A percentile compares a stretch with the other conserved stretches of the same genome.
Evolutionary conservation across 2,888 invertebrate genomes (phyloP).

Genomic region (Troglohyphantes excavatus): DNA sequence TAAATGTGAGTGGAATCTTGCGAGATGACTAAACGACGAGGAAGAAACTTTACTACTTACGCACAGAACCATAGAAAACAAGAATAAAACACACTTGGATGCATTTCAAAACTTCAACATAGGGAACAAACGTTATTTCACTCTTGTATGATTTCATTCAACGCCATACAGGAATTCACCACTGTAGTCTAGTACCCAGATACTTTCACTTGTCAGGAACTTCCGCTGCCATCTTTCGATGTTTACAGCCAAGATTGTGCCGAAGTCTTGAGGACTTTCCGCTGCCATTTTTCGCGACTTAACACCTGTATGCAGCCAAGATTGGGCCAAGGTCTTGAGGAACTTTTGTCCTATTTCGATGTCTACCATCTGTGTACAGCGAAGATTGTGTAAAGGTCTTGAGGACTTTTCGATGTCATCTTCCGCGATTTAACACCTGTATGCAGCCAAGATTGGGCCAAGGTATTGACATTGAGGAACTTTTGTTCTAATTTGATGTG

Average conservation of each 20-base stretch:
- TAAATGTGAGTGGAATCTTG: slow-evolving; percentile 51
- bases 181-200: background rate
- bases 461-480: no score
- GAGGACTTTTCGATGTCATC: no score
- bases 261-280: background rate
- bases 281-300: no score
- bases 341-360: no score
- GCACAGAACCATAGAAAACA: slow-evolving; percentile 59
- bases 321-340: no score
- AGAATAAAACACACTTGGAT: slow-evolving; percentile 57
- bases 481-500: no score
- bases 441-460: no score
- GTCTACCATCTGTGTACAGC: background rate
- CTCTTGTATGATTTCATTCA: slow-evolving; percentile 34
- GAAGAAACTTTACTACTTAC: slow-evolving; percentile 55
- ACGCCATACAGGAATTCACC: slow-evolving; percentile 12
- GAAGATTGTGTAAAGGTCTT: background rate
- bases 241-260: background rate
- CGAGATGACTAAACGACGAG: slow-evolving; percentile 41
- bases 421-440: no score
- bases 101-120: slow-evolving; percentile 67
- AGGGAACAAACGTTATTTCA: slow-evolving; percentile 71
- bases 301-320: no score
- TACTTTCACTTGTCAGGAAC: background rate
- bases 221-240: background rate